These are phyloP conservation scores for Tetranychus piercei DNA, from an alignment of 2,888 invertebrate genomes.

Conservation along the genomic window DNA sequence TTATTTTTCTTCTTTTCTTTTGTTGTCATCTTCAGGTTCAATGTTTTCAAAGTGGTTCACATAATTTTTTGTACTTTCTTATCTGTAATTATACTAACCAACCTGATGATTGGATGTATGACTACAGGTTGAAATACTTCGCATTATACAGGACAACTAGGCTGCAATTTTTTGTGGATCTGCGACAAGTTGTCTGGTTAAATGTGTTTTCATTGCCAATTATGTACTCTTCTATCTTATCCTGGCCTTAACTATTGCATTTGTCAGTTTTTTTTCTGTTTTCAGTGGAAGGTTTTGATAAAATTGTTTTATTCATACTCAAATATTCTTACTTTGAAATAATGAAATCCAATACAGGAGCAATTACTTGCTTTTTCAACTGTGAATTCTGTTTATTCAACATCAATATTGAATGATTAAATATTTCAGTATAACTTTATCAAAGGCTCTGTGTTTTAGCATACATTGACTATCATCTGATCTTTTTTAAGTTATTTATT, in stretches of 20 bases:
- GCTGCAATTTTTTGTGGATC: slow-evolving; percentile 18
- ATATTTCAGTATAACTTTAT: too few relatives aligned
- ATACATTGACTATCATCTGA: too few relatives aligned
- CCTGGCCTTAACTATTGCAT: slow-evolving; percentile 16
- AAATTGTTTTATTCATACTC: too few relatives aligned
- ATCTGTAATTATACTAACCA: slow-evolving; percentile 18
- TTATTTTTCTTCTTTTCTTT: neutral
- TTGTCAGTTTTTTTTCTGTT: neutral
- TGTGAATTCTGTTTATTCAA: too few relatives aligned
- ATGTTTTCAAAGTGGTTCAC: slow-evolving; percentile 21
- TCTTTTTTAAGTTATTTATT: too few relatives aligned
- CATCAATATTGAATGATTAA: too few relatives aligned
- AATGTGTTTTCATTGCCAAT: slow-evolving; percentile 20
- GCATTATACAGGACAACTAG: neutral
- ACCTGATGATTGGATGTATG: slow-evolving; percentile 22
- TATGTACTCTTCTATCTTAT: slow-evolving; percentile 21
- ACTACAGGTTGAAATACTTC: slow-evolving; percentile 15
- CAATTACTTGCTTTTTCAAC: too few relatives aligned
- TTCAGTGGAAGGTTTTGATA: too few relatives aligned
- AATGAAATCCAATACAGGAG: too few relatives aligned
- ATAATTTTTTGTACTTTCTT: slow-evolving; percentile 13
- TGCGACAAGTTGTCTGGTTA: slow-evolving; percentile 20
- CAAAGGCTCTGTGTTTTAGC: too few relatives aligned
- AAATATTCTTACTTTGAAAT: too few relatives aligned
- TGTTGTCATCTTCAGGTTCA: slow-evolving; percentile 14